Percentiles rank a stretch among this genome's conserved stretches.
phyloP scores from a whole-genome alignment of 2,797 vertebrate species.

The Meriones psammophilus region DNA sequence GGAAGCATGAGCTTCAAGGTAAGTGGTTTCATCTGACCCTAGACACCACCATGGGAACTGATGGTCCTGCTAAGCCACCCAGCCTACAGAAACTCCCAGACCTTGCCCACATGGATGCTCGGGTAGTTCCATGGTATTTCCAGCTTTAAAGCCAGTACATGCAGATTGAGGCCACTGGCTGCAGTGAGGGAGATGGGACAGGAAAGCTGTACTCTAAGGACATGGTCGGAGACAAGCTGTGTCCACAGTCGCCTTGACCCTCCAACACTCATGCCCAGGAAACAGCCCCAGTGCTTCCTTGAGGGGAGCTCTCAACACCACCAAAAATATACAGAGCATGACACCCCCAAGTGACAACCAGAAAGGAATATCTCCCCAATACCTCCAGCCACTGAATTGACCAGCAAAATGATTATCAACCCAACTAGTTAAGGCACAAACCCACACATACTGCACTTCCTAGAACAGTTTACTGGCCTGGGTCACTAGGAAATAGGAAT shows the following conservation, averaged over 20 bases:
- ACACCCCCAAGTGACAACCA: not conserved
- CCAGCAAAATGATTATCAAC: not conserved
- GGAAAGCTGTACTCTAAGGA: not conserved
- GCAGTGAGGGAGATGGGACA: not conserved
- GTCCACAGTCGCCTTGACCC: not conserved
- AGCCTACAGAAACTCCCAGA: not conserved
- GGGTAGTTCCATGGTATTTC: not conserved
- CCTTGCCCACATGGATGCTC: not conserved
- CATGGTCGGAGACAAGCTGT: not conserved
- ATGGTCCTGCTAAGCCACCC: not conserved
- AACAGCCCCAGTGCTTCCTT: not conserved
- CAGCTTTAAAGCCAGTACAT: not conserved
- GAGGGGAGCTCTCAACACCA: not conserved
- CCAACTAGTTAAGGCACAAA: not conserved
- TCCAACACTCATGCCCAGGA: not conserved
- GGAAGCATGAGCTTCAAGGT: not conserved
- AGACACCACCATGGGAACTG: not conserved
- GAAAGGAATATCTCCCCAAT: not conserved
- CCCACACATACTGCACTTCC: not conserved
- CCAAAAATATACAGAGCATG: not conserved
- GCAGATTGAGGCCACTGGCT: not conserved
- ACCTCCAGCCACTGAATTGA: constrained; percentile 6
- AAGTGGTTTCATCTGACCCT: not conserved
- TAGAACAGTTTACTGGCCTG: not conserved
- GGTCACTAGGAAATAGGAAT: not conserved